Conservation (phyloP, 2,888 invertebrate genomes). For the Spialia ferax region DNA sequence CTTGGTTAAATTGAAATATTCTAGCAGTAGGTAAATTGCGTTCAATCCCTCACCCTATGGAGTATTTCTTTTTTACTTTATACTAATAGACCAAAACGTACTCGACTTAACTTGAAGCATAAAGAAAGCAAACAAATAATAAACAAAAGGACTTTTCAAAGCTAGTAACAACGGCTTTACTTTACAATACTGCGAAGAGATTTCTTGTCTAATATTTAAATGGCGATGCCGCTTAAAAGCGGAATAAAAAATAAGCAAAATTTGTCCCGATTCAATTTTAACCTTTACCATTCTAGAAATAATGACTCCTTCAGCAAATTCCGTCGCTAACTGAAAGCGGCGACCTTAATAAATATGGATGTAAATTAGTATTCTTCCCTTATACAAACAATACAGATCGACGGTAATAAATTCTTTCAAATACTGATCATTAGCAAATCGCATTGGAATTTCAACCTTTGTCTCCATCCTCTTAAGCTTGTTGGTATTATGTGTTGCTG, state of each 20-base stretch:
- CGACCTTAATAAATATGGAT: constrained; percentile 66
- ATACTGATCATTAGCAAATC: constrained; percentile 47
- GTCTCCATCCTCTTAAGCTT: neutral
- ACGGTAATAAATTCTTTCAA: constrained; percentile 53
- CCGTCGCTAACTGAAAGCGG: constrained; percentile 49
- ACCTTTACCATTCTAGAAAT: constrained; percentile 59
- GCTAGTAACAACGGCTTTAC: constrained; percentile 15
- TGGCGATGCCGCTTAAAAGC: constrained; percentile 59
- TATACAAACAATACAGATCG: constrained; percentile 58
- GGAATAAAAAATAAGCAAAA: constrained; percentile 62
- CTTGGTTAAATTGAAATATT: constrained; percentile 3
- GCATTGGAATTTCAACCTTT: constrained; percentile 17
- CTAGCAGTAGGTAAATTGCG: constrained; percentile 8
- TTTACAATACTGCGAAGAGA: constrained; percentile 7
- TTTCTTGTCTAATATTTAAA: constrained; percentile 62
- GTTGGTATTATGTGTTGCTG: neutral
- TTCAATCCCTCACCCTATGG: neutral
- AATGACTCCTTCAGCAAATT: constrained; percentile 56
- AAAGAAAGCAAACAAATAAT: neutral
- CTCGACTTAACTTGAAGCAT: neutral
- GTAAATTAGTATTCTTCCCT: constrained; percentile 55
- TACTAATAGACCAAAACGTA: neutral
- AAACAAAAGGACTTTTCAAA: neutral
- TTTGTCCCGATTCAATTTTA: constrained; percentile 57
- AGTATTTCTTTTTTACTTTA: neutral